Base-by-base conservation (phyloP, 2,113 vertebrate species). In the Podarcis cretensis region DNA sequence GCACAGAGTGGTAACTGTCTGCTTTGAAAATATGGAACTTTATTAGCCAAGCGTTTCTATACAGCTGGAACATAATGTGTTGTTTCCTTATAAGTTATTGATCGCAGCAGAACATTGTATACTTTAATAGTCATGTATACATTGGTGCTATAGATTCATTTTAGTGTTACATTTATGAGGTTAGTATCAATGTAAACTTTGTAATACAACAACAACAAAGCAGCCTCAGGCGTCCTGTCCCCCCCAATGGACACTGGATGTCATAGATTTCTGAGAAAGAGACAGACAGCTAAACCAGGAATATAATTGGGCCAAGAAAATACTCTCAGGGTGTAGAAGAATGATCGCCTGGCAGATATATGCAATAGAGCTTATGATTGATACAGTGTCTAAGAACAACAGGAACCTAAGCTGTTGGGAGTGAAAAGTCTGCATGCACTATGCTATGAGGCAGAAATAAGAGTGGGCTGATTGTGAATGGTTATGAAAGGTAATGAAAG, bases 211-310 rank as follows among this genome's bases (percentile, higher is more conserved):
- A 86, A 66, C 59, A 37, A 1, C 63, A 6, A 35, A 89, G 92
- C 88, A 92, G 91, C 94, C 90, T 78, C 4, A 14, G 92, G 95
- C 90, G 74, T 5, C 69, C 65, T 84, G 6, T 8, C 20, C 59
- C 35, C 54, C 65, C 73, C 48, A 2, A 16, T 40, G 65, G 59
- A 83, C 2, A 73, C 65, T 23, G 40, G 2, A 7, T 89, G 84
- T 90, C 93, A 93, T 79, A 90, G 93, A 90, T 95, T 94, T 92
- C 89, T 92, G 73, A 91, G 89, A 83, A 88, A 89, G 86, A 85
- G 91, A 68, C 78, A 92, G 91, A 90, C 91, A 91, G 69, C 9
- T 18, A 65, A 81, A 78, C 35, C 82, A 95, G 82, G 63, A 87
- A 78, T 54, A 71, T 79, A 90, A 94, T 57, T 87, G 85, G 84